Evolutionary conservation across 2,888 invertebrate species (phyloP), one percentile per base, ranked within the genome.

Genomic region (Drosophila cognata): DNA sequence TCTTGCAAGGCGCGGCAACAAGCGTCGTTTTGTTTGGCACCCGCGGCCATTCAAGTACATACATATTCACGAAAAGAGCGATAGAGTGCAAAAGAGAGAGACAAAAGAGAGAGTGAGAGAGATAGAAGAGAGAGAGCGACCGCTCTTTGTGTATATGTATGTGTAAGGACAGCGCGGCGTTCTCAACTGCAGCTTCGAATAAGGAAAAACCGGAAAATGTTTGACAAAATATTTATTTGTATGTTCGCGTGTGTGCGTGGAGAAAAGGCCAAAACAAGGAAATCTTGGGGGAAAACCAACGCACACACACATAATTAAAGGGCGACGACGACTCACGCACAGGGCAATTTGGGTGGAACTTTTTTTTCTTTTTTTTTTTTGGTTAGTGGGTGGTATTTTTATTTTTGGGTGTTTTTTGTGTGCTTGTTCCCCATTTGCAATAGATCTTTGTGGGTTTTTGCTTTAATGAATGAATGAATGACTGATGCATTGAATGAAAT

Each of bases 181-280:
- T 74, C 51, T 74, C 63, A 77, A 77, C 67, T 86, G 89, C 89
- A 89, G 77, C 72, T 77, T 81, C 73, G 55, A 90, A 90, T 77
- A 84, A 84, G 89, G 91, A 89, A 88, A 89, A 90, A 84, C 89
- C 88, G 88, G 89, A 88, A 78, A 84, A 82, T 82, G 79, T 74
- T 88, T 84, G 74, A 83, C 82, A 83, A 87, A 77, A 83, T 16
- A 57, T 79, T 65, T 74, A 65, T 63, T 57, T 69, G 62, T 60
- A 18, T 60, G 53, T 28, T 18, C 55, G 63, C 41, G 60, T 63
- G 46, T 51, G 68, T 71, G 52, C 68, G 59, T 52, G 71, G 66
- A 72, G 78, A 77, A 77, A 84, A 82, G 59, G 57, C 68, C 72
- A 70, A 72, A 77, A 74, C 71, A 71, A 76, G 75, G 57, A 71